phyloP scores from a whole-genome alignment of 1,140 invertebrate genomes.

The Sycophila sp. region DNA sequence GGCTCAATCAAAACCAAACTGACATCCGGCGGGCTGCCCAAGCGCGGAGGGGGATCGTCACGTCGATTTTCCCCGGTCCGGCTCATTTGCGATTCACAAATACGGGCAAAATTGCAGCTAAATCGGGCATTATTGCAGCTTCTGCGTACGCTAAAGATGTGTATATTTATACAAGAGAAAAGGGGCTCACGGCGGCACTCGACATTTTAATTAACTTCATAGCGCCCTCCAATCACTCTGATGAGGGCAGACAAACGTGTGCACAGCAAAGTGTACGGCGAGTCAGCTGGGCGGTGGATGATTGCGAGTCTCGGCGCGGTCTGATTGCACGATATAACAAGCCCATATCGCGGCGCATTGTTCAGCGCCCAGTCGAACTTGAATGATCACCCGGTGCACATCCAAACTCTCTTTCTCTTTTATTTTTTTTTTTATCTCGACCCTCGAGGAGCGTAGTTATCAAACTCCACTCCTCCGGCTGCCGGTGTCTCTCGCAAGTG shows the following conservation, averaged over 20 bases:
- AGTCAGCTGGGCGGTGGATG: neutral
- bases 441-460: too few relatives aligned
- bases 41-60: neutral
- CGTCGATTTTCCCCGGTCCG: conserved; percentile 5
- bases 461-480: too few relatives aligned
- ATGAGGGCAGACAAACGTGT: neutral
- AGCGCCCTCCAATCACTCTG: neutral
- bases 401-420: too few relatives aligned
- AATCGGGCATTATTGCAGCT: neutral
- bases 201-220: neutral
- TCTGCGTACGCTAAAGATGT: conserved; percentile 15
- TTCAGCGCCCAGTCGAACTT: too few relatives aligned
- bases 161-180: neutral
- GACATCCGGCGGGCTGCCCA: too few relatives aligned
- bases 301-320: neutral
- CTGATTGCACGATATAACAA: neutral
- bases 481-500: too few relatives aligned
- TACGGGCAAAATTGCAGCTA: conserved; percentile 19
- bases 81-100: neutral
- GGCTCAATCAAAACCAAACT: conserved; percentile 43
- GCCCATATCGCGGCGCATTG: neutral
- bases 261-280: neutral
- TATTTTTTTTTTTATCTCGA: neutral
- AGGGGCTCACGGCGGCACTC: too few relatives aligned
- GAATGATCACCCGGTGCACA: too few relatives aligned